Evolutionary conservation across 1,140 invertebrate genomes (phyloP), one percentile per base, ranked within the genome.

Genomic region (Bombus turneri): DNA sequence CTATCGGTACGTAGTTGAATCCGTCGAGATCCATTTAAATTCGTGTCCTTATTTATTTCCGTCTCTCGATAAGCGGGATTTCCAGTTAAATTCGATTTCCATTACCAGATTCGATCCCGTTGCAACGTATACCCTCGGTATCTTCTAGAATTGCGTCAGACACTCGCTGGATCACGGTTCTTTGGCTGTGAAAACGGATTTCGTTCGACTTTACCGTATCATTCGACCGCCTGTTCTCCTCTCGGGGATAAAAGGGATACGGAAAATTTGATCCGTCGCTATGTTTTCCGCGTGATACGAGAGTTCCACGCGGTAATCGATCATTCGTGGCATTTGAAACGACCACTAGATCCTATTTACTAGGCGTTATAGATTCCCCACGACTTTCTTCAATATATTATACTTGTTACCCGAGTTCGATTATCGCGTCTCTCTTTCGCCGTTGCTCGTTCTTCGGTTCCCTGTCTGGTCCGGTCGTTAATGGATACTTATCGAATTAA

Each of bases 401-500:
- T 41, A 74, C 41, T 39, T 31, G 75, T 84, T 79, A 62, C 8
- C 41, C 22, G 31, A 53, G 76, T 47, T 85, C 76, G 83, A 85
- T 85, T 47, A 85, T 53, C 57, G n/a, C 5, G 39, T 28, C 18
- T 12, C 74, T n/a, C 25, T 76, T 31, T 62, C 37, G 37, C 73
- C 6, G 22, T 10, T 6, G 37, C 22, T 53, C 78, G 3, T 28
- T 37, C 25, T n/a, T 13, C n/a, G 43, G 4, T 28, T 6, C 2
- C 25, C 69, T 12, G 41, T 31, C 47, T 39, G 41, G 18, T 62
- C 76, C 66, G 82, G 13, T 85, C 77, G 87, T 88, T 91, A 93
- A 90, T 89, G 85, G 87, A 72, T 88, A 88, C 91, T 92, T 90
- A 93, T 93, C 90, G 87, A 91, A 92, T 93, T 90, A 91, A 91